These are phyloP conservation scores for Babyrousa celebensis DNA, from an alignment of 2,797 vertebrate genomes.

Conservation along the genomic window DNA sequence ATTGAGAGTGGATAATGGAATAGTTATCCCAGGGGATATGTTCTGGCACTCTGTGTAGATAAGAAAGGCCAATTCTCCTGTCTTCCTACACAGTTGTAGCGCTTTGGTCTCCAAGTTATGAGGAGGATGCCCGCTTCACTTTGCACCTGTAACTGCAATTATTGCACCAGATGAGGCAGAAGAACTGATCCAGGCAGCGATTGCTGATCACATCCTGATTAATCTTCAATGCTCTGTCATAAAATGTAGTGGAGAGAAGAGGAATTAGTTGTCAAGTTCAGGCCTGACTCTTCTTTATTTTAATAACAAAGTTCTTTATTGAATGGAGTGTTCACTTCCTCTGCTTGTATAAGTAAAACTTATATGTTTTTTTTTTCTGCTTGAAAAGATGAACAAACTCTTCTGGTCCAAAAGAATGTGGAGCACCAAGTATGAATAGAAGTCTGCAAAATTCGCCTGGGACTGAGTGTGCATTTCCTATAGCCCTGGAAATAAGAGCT, in stretches of 20 bases:
- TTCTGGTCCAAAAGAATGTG: slow-evolving; percentile 13
- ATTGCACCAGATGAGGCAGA: background rate
- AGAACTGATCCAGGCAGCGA: background rate
- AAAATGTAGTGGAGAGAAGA: background rate
- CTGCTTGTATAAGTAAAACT: background rate
- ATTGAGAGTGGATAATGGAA: background rate
- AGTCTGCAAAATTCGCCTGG: slow-evolving; percentile 51
- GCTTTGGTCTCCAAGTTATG: background rate
- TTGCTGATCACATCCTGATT: background rate
- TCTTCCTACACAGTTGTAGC: background rate
- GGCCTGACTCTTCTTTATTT: slow-evolving; percentile 40
- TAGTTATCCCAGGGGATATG: background rate
- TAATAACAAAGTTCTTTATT: slow-evolving; percentile 56
- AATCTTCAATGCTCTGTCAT: background rate
- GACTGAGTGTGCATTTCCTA: slow-evolving; percentile 61
- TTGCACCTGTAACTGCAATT: background rate
- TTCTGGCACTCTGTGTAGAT: background rate
- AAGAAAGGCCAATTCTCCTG: background rate
- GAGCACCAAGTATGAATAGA: background rate
- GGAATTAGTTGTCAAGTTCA: slow-evolving; percentile 37
- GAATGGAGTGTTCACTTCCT: background rate
- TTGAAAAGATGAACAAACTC: slow-evolving; percentile 48
- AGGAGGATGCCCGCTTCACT: background rate
- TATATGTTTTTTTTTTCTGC: slow-evolving; percentile 28
- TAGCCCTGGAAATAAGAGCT: slow-evolving; percentile 75